phyloP scores from a whole-genome alignment of 2,888 invertebrate genomes.

The Eudemis profundana region DNA sequence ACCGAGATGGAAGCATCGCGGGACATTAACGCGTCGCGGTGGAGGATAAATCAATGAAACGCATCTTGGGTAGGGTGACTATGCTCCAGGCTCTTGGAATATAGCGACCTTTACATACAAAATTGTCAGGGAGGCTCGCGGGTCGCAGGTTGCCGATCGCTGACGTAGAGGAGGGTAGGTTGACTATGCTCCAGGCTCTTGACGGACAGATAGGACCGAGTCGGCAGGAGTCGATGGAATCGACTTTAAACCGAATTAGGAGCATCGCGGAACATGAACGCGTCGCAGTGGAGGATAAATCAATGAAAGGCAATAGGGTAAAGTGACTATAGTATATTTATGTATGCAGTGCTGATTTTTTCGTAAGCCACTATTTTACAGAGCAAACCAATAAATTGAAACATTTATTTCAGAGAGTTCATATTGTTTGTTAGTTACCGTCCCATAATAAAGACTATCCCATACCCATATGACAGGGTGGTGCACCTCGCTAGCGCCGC shows the following conservation, averaged over 20 bases:
- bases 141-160: too few relatives aligned
- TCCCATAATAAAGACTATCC: constrained; percentile 10
- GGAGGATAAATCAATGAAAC: constrained; percentile 63
- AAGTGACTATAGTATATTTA: constrained; percentile 48
- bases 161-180: too few relatives aligned
- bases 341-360: too few relatives aligned
- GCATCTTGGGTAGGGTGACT: constrained; percentile 52
- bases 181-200: not conserved
- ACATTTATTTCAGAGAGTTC: not conserved
- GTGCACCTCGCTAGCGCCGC: constrained; percentile 47
- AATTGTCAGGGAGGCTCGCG: too few relatives aligned
- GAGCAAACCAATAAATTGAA: not conserved
- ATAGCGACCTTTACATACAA: too few relatives aligned
- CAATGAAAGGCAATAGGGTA: constrained; percentile 54
- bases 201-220: constrained; percentile 23
- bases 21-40: constrained; percentile 59
- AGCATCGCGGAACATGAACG: constrained; percentile 59
- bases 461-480: constrained; percentile 12
- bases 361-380: too few relatives aligned
- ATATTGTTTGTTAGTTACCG: too few relatives aligned
- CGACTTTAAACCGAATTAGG: constrained; percentile 49
- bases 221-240: constrained; percentile 44
- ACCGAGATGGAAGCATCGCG: constrained; percentile 53
- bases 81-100: constrained; percentile 35
- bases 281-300: constrained; percentile 62